These are phyloP conservation scores for Mimumesa dahlbomi DNA, from an alignment of 2,888 invertebrate genomes.

Conservation along the genomic window DNA sequence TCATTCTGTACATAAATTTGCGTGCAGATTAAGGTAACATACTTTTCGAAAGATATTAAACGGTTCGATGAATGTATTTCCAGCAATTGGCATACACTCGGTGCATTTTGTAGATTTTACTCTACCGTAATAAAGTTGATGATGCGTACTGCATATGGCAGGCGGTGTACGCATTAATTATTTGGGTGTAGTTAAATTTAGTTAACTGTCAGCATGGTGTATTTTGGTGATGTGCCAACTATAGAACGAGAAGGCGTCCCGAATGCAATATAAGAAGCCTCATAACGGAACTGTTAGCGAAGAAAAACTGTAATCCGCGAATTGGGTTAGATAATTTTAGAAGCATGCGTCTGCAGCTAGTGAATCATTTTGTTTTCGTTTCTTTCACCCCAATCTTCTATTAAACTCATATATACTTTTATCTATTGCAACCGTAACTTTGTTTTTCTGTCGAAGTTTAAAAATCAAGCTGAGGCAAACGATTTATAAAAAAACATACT, in stretches of 20 bases:
- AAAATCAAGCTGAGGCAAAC: no score
- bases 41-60: no score
- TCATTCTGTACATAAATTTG: no score
- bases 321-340: slow-evolving; percentile 21
- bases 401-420: no score
- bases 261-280: slow-evolving; percentile 9
- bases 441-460: no score
- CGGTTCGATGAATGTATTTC: no score
- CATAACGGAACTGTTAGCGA: not conserved
- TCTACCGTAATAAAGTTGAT: slow-evolving; percentile 7
- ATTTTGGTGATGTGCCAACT: slow-evolving; percentile 49
- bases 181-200: slow-evolving; percentile 40
- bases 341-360: not conserved
- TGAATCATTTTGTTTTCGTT: not conserved
- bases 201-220: slow-evolving; percentile 29
- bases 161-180: slow-evolving; percentile 31
- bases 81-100: no score
- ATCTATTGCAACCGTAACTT: no score
- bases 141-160: slow-evolving; percentile 3
- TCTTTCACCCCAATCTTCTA: not conserved
- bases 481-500: no score
- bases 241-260: slow-evolving; percentile 34
- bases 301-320: slow-evolving; percentile 1
- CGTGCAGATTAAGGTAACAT: no score
- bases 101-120: no score